A percentile compares a stretch with the other conserved stretches of the same genome.
Conservation (phyloP, 2,797 vertebrate genomes). For the Pangasius djambal region DNA sequence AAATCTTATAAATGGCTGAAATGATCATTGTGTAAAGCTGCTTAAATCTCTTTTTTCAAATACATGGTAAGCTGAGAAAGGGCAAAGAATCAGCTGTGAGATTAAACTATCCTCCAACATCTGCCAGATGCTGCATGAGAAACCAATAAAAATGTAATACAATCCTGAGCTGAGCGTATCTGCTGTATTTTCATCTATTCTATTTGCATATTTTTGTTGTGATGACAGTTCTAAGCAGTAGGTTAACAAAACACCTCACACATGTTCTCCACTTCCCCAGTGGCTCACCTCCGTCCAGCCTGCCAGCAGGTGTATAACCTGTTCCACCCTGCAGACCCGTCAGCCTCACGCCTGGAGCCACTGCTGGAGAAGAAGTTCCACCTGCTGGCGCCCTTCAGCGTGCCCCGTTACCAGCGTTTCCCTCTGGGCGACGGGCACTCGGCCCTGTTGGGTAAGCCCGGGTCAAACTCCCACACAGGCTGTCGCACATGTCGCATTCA, state of each 20-base stretch:
- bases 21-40: not conserved
- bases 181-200: not conserved
- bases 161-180: not conserved
- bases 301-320: slow-evolving; percentile 98
- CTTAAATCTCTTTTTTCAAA: not conserved
- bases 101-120: not conserved
- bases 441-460: slow-evolving; percentile 85
- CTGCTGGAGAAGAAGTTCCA: slow-evolving; percentile 93
- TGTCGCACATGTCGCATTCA: not conserved
- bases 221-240: not conserved
- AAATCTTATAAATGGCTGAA: slow-evolving; percentile 16
- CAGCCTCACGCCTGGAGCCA: slow-evolving; percentile 93
- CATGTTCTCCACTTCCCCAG: slow-evolving; percentile 62
- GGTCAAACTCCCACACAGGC: not conserved
- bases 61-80: not conserved
- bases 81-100: not conserved
- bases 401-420: slow-evolving; percentile 96
- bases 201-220: not conserved
- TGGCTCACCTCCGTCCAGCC: slow-evolving; percentile 90
- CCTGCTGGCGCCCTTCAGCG: slow-evolving; percentile 86
- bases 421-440: slow-evolving; percentile 93
- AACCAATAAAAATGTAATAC: not conserved
- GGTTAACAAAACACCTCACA: not conserved
- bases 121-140: not conserved
- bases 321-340: slow-evolving; percentile 96